Evolutionary conservation across 2,113 vertebrate species (phyloP), one percentile per base, ranked within the genome.

Genomic region (Thymallus thymallus): DNA sequence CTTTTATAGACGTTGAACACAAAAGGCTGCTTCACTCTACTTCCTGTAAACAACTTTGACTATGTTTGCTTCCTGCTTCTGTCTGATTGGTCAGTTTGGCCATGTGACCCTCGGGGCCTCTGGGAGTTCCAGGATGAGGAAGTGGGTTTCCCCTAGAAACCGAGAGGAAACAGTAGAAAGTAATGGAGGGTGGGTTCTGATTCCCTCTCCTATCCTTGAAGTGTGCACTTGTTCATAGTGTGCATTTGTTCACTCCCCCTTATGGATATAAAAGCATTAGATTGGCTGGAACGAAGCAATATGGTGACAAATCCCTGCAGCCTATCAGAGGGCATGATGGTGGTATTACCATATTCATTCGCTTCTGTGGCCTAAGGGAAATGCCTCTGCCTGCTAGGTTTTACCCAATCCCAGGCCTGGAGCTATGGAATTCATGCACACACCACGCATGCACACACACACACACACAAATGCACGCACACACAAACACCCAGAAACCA

Each of bases 31-130:
- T 87, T 87, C 83, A 81, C 80, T 51, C 48, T 51, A 85, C 87
- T 92, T 94, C 93, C 93, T 93, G 93, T 94, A 92, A 92, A 94
- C 91, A 94, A 84, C 88, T 88, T 35, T 3, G 67, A 76, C 75
- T 24, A 72, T 0, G 62, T 83, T 24, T 26, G 61, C 24, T 82
- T 61, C 7, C 1, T 76, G 76, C 82, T 0, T 61, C 13, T 1
- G 4, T 73, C 70, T 82, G 76, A 66, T 88, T 90, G 89, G 87
- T 12, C 24, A 12, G 29, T n/a, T 3, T 18, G 51, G 65, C 73
- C 41, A 73, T 77, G 77, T 86, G 86, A 86, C 75, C 70, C 74
- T 72, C 35, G 61, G 69, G 77, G 29, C 74, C 64, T 79, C 30
- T 73, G 84, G 85, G 80, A 90, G 85, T 86, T 88, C 88, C 86